These are phyloP conservation scores for Drosophila infuscata DNA, from an alignment of 2,888 invertebrate species.

Conservation along the genomic window DNA sequence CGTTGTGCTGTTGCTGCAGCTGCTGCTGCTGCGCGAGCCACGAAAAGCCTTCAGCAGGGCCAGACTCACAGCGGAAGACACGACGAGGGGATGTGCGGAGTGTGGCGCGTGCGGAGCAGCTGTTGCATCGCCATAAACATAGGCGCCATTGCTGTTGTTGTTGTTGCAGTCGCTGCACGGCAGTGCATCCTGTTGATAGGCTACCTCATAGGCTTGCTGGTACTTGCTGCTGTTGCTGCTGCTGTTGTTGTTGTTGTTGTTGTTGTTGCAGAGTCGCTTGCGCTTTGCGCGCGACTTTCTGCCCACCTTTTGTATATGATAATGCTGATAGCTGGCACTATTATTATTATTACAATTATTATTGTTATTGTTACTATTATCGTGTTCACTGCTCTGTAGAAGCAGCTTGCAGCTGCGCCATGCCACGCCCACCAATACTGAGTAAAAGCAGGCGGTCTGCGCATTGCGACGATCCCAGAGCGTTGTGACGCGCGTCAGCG, in stretches of 20 bases:
- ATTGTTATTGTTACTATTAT: slow-evolving; percentile 27
- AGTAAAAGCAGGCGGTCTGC: slow-evolving; percentile 91
- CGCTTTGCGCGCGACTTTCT: slow-evolving; percentile 84
- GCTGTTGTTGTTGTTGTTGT: slow-evolving; percentile 36
- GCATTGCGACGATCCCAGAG: slow-evolving; percentile 92
- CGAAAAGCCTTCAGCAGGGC: slow-evolving; percentile 75
- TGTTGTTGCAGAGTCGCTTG: slow-evolving; percentile 67
- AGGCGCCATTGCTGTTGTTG: slow-evolving; percentile 61
- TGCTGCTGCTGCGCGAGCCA: slow-evolving; percentile 84
- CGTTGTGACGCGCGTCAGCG: slow-evolving; percentile 93
- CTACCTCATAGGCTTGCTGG: slow-evolving; percentile 50
- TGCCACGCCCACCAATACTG: slow-evolving; percentile 83
- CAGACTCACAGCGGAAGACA: slow-evolving; percentile 75
- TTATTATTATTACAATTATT: slow-evolving; percentile 25
- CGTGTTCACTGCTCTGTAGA: slow-evolving; percentile 36
- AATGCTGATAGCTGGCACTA: slow-evolving; percentile 54
- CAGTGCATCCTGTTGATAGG: slow-evolving; percentile 60
- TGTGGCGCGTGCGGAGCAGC: slow-evolving; percentile 84
- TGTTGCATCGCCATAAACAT: slow-evolving; percentile 37
- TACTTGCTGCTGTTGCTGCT: slow-evolving; percentile 38
- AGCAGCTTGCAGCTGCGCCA: slow-evolving; percentile 77
- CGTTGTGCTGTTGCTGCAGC: slow-evolving; percentile 85
- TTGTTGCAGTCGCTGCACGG: slow-evolving; percentile 68
- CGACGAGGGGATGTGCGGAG: slow-evolving; percentile 64
- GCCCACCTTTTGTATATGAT: slow-evolving; percentile 78